phyloP scores from a whole-genome alignment of 2,888 invertebrate genomes.

The Hololepta plana region DNA sequence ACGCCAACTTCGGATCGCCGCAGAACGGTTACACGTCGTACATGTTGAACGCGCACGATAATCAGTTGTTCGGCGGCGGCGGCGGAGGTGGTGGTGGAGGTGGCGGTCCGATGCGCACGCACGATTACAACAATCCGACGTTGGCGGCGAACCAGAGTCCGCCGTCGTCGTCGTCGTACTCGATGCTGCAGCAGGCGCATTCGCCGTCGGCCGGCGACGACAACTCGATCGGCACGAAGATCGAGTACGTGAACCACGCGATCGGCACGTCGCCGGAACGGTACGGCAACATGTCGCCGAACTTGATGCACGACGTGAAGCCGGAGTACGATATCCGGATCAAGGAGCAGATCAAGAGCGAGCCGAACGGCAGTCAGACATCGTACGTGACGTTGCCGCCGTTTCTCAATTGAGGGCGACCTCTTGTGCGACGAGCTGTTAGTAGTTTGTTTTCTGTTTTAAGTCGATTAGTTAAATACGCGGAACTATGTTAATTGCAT shows the following conservation, averaged over 20 bases:
- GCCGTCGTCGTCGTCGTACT: conserved; percentile 42
- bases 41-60: conserved; percentile 53
- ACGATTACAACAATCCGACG: conserved; percentile 35
- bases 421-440: too few species aligned
- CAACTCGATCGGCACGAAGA: conserved; percentile 25
- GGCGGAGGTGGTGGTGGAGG: too few species aligned
- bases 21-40: conserved; percentile 34
- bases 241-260: conserved; percentile 28
- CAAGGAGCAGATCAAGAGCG: conserved; percentile 22
- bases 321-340: conserved; percentile 25
- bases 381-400: conserved; percentile 58
- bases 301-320: conserved; percentile 31
- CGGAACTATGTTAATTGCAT: too few species aligned
- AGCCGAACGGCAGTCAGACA: conserved; percentile 30
- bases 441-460: too few species aligned
- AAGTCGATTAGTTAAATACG: too few species aligned
- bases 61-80: conserved; percentile 44
- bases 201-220: conserved; percentile 32
- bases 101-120: conserved; percentile 44
- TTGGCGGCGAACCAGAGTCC: conserved; percentile 38
- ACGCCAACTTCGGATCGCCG: conserved; percentile 42
- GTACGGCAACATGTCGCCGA: conserved; percentile 38
- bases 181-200: conserved; percentile 40
- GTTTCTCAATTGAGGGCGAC: conserved; percentile 63
- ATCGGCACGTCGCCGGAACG: conserved; percentile 32